Base-by-base conservation (phyloP, 2,797 vertebrate genomes). In the Gephyroberyx darwinii region DNA sequence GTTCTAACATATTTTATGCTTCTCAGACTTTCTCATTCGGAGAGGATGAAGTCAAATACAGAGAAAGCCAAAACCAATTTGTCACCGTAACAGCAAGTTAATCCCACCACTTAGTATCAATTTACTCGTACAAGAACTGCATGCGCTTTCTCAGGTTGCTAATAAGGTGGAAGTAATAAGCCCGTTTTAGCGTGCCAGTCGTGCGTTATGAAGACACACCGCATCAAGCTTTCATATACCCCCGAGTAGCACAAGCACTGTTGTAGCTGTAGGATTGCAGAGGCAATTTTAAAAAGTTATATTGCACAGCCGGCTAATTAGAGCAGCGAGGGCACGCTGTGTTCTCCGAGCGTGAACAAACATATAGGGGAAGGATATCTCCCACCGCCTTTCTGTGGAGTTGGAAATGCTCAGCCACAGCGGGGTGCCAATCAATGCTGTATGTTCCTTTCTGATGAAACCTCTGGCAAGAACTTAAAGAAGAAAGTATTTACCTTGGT, bases 151-250 rank as follows among this genome's bases (percentile, higher is more conserved):
- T 88, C 85, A 77, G 81, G 77, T 80, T 82, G 83, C 87, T 92
- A 89, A 90, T 88, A 88, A 86, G 78, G 65, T 88, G 84, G 86
- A 92, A 91, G 84, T 91, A 91, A 93, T 84, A 77, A 80, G 77
- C 82, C 51, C 13, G 55, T 85, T 81, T 84, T 54, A 69, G 77
- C 30, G 39, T 73, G 83, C 66, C 81, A 93, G 90, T 91, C 87
- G 78, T 91, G 91, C 89, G 79, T 93, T 84, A 88, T 86, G 84
- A 84, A 76, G 77, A 85, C 80, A 72, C 80, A 75, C 74, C 47
- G 63, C 81, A 65, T 87, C 84, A 6, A 70, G 75, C 78, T 69
- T 85, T 78, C 69, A 77, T 43, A 71, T 73, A 26, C 26, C 82
- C 60, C 43, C 35, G 47, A 67, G 65, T 30, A 64, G 65, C 75